These are phyloP conservation scores for Tolmerus cingulatus DNA, from an alignment of 2,888 invertebrate genomes.

Conservation along the genomic window DNA sequence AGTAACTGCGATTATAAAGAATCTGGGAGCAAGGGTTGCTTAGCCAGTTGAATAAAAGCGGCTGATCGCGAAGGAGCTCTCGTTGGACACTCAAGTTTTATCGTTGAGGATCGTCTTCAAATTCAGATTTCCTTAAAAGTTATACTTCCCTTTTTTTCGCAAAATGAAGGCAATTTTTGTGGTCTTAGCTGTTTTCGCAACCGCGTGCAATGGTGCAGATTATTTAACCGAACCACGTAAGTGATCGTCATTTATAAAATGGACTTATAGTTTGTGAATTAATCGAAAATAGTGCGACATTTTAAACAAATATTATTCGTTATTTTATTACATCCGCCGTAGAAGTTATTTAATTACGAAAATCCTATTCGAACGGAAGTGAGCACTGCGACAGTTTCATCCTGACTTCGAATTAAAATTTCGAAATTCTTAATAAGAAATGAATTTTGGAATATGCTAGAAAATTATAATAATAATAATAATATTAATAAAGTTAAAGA, in stretches of 20 bases:
- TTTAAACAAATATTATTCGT: too few species aligned
- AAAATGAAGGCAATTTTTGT: background rate
- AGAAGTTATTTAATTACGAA: too few species aligned
- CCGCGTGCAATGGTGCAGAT: background rate
- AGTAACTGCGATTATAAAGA: background rate
- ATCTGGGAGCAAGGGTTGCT: background rate
- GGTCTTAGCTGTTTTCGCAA: background rate
- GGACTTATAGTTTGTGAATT: background rate
- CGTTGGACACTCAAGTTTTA: background rate
- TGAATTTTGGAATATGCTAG: too few species aligned
- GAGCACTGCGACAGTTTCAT: too few species aligned
- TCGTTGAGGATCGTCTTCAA: background rate
- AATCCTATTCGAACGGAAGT: too few species aligned
- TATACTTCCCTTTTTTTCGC: background rate
- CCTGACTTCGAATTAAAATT: too few species aligned
- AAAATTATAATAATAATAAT: too few species aligned
- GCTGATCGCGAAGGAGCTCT: background rate
- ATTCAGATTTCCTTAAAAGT: background rate
- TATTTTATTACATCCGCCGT: background rate
- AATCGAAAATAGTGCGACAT: background rate
- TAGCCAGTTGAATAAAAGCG: background rate
- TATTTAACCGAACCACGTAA: constrained; percentile 1
- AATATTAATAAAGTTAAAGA: too few species aligned
- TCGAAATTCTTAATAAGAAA: too few species aligned
- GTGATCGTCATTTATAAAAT: background rate